phyloP scores from a whole-genome alignment of 2,888 invertebrate species.

The Rhogogaster chlorosoma region DNA sequence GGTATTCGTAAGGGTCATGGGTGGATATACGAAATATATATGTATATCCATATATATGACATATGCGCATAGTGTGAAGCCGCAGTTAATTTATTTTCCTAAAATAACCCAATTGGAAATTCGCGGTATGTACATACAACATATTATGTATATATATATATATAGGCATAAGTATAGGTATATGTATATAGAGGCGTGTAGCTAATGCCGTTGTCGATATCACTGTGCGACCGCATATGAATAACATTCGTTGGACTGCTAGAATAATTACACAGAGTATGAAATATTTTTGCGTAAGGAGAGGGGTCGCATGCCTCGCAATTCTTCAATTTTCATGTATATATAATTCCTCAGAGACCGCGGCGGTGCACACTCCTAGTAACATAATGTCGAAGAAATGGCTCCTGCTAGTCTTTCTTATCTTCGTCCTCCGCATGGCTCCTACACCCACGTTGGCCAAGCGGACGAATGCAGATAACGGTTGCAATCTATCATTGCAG shows the following conservation, averaged over 20 bases:
- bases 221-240: background rate
- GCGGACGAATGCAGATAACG: background rate
- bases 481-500: background rate
- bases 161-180: no score
- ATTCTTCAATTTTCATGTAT: background rate
- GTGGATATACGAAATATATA: no score
- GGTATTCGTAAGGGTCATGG: no score
- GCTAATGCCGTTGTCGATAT: background rate
- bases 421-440: background rate
- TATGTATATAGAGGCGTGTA: background rate
- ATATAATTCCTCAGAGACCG: background rate
- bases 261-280: background rate
- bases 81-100: no score
- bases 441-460: background rate
- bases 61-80: no score
- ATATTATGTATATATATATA: background rate
- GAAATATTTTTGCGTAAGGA: background rate
- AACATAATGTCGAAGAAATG: conserved; percentile 13
- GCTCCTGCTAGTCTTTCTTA: background rate
- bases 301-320: background rate
- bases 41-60: no score
- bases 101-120: background rate
- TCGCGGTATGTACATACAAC: background rate
- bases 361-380: background rate
- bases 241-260: background rate